Evolutionary conservation across 2,113 vertebrate species (phyloP), one percentile per base, ranked within the genome.

Genomic region (Bubo blakistoni): DNA sequence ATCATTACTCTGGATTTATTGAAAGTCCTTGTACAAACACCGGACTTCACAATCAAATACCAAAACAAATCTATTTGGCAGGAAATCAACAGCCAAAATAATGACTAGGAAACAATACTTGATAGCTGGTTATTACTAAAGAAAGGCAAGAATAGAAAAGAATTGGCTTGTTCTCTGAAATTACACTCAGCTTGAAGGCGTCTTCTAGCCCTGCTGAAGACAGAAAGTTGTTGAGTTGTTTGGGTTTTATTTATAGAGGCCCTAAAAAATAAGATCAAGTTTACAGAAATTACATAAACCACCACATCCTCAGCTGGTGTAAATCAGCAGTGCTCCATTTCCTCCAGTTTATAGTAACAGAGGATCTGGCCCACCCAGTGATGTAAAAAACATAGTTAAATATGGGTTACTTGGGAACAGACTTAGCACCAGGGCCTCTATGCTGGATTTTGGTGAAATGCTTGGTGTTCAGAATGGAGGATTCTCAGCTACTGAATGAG

Each of bases 61-160:
- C 91, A 91, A 92, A 97, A 96, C 94, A 97, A 96, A 94, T 94
- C 65, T 78, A 94, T 94, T 94, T 97, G 96, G 96, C 97, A 97
- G 94, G 70, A 96, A 96, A 96, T 91, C 88, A 98, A 96, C 90
- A 94, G 79, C 93, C 81, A 83, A 96, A 96, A 96, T 92, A 96
- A 95, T 95, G 77, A 92, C 82, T 69, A 86, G 63, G 59, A 94
- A 97, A 97, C 94, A 98, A 96, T 96, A 92, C 95, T 96, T 86
- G 86, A 96, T 95, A 97, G 90, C 95, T 97, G 80, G 49, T 94
- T 96, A 90, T 97, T 97, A 62, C 83, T 93, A 83, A 88, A 93
- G 83, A 95, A 92, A 96, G 29, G n/a, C 83, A 98, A 97, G 86
- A 95, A 97, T 38, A 94, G 88, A 96, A 96, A 95, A 95, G 91